Evolutionary conservation across 2,888 invertebrate genomes (phyloP).

Genomic region (Macropis europaea): DNA sequence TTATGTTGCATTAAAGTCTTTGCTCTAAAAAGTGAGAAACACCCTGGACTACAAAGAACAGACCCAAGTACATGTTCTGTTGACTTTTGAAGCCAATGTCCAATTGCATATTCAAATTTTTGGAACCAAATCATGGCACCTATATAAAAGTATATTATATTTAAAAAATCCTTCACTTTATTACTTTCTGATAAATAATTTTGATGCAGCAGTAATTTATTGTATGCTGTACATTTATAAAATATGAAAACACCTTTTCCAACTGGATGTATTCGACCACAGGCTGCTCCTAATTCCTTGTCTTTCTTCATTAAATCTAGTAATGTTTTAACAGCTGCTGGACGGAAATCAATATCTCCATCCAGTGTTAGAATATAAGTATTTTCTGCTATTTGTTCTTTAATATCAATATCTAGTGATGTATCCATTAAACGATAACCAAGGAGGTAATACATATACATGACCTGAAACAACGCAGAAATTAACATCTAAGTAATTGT

Average conservation of each 20-base stretch:
- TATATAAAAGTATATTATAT: slow-evolving; percentile 61
- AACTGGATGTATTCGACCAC: slow-evolving; percentile 94
- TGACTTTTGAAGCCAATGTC: slow-evolving; percentile 96
- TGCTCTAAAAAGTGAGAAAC: slow-evolving; percentile 94
- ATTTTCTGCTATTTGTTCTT: slow-evolving; percentile 88
- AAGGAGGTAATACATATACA: slow-evolving; percentile 96
- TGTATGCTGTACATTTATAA: background rate
- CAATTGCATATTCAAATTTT: slow-evolving; percentile 94
- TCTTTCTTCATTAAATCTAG: slow-evolving; percentile 94
- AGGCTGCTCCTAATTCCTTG: slow-evolving; percentile 89
- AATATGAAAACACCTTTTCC: slow-evolving; percentile 80
- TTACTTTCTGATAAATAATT: background rate
- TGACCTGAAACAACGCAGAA: slow-evolving; percentile 81
- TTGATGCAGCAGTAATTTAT: background rate
- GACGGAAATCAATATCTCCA: slow-evolving; percentile 94
- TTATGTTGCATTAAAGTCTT: slow-evolving; percentile 94
- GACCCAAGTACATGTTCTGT: slow-evolving; percentile 95
- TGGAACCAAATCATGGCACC: slow-evolving; percentile 93
- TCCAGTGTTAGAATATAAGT: slow-evolving; percentile 92
- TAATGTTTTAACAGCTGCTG: slow-evolving; percentile 88
- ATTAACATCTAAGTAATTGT: slow-evolving; percentile 1
- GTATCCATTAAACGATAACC: slow-evolving; percentile 89
- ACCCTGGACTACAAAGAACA: slow-evolving; percentile 95
- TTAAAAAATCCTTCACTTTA: background rate
- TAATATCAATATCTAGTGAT: slow-evolving; percentile 82